Base-by-base conservation (phyloP, 2,888 invertebrate species). In the Poecilobothrus nobilitatus region DNA sequence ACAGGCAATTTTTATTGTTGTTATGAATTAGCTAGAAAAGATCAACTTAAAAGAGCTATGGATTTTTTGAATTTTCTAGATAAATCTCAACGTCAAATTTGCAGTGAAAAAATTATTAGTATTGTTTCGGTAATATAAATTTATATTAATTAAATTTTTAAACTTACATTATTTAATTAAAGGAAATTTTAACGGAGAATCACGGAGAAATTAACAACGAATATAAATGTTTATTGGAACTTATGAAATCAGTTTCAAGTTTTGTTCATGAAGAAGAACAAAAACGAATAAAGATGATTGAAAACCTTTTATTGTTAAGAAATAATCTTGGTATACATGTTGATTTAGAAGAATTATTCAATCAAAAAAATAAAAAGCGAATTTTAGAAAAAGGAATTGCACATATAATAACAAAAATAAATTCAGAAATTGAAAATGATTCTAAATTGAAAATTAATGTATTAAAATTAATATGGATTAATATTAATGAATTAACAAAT, bases 1-100 rank as follows among this genome's bases (percentile, higher is more conserved):
- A 76, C 74, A 18, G 80, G 81, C 0, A 78, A 80, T 70, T 79
- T 78, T 20, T 79, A 79, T 73, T 80, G 80, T 67, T 80, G 80
- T 66, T 78, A 78, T 71, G 78, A 81, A 73, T 74, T 82, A 72
- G 77, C 77, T 9, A 74, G 78, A 20, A 76, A 75, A 8, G 81
- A 80, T 3, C 77, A 79, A 66, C 75, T 79, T 8, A 78, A 81
- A 27, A 71, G 73, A 68, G 78, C 80, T 0, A 74, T 76, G 34
- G 74, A 77, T 37, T 80, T 78, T 71, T 77, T 77, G 34, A 78
- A 79, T 70, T 74, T 71, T 3, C 71, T 82, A 0, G 74, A 70
- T 4, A 70, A 68, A 1, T 75, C 78, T 20, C 75, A 76, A 61
- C 72, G 74, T 63, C 67, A 70, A 0, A 76, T 76, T 63, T 75